Conservation (phyloP, 2,797 vertebrate species). For the Melanotaenia trifasciata region DNA sequence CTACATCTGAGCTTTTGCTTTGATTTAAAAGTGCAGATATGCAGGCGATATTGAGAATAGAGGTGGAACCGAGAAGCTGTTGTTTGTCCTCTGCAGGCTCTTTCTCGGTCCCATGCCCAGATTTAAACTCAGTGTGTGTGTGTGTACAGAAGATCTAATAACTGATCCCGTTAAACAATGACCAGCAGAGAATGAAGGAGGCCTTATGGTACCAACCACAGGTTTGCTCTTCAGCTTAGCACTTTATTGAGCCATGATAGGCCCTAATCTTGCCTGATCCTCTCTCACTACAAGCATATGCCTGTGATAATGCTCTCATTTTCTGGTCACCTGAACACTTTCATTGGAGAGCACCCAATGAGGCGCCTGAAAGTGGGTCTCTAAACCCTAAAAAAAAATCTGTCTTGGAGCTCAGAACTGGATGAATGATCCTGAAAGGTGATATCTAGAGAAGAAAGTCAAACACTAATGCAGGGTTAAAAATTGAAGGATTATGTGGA, state of each 20-base stretch:
- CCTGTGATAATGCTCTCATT: conserved; percentile 83
- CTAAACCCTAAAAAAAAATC: conserved; percentile 59
- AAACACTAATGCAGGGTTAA: conserved; percentile 83
- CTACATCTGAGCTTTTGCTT: conserved; percentile 12
- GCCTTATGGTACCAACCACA: conserved; percentile 67
- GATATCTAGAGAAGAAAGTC: conserved; percentile 79
- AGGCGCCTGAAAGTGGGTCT: conserved; percentile 61
- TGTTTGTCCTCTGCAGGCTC: conserved; percentile 29
- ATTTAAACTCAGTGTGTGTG: conserved; percentile 63
- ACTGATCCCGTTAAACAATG: conserved; percentile 74
- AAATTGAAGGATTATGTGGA: conserved; percentile 80
- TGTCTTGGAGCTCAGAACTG: conserved; percentile 60
- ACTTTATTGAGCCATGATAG: conserved; percentile 77
- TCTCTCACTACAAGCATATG: conserved; percentile 81
- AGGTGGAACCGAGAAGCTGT: conserved; percentile 33
- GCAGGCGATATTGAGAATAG: conserved; percentile 28
- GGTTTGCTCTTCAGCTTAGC: conserved; percentile 78
- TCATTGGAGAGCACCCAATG: conserved; percentile 69
- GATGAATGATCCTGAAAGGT: conserved; percentile 69
- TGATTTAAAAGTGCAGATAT: conserved; percentile 17
- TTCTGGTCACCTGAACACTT: conserved; percentile 86
- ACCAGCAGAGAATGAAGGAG: conserved; percentile 63
- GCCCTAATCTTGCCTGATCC: conserved; percentile 81
- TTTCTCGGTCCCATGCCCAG: conserved; percentile 49
- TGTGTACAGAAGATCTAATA: conserved; percentile 54